Evolutionary conservation across 2,888 invertebrate genomes (phyloP).

Genomic region (Bombylius major): DNA sequence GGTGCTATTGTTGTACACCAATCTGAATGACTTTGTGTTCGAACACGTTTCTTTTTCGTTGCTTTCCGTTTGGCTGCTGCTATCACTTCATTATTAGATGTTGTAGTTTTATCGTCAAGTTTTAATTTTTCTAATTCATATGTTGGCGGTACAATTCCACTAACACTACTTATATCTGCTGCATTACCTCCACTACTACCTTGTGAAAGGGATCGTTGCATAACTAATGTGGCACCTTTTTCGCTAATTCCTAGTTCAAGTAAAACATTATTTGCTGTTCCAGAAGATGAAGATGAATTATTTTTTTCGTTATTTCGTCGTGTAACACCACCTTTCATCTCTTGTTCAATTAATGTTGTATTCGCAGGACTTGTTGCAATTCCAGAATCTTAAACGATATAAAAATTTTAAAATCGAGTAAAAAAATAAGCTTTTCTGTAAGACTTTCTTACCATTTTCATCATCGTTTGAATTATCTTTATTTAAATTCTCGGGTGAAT

Average conservation of each 20-base stretch:
- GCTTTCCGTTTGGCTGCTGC: constrained; percentile 18
- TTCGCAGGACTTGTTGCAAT: constrained; percentile 35
- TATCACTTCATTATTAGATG: constrained; percentile 10
- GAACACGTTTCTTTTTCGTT: constrained; percentile 23
- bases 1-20: constrained; percentile 46
- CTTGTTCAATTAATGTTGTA: constrained; percentile 11
- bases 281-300: not conserved
- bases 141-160: constrained; percentile 10
- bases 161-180: not conserved
- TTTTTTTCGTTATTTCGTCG: constrained; percentile 8
- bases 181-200: constrained; percentile 8
- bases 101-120: constrained; percentile 3
- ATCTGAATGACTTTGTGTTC: constrained; percentile 34
- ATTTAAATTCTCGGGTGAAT: constrained; percentile 43
- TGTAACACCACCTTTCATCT: constrained; percentile 9
- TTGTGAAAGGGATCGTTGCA: constrained; percentile 21
- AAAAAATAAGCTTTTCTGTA: not conserved
- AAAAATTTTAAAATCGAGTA: not conserved
- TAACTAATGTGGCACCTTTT: constrained; percentile 28
- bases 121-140: constrained; percentile 12
- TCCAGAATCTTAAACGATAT: constrained; percentile 27
- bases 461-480: constrained; percentile 43
- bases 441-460: constrained; percentile 31
- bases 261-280: constrained; percentile 21
- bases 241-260: constrained; percentile 29